Percentiles rank a stretch among this genome's conserved stretches.
These are phyloP conservation scores for Pocillopora verrucosa DNA, from an alignment of 64 coral and sea anemone species.

Conservation along the genomic window DNA sequence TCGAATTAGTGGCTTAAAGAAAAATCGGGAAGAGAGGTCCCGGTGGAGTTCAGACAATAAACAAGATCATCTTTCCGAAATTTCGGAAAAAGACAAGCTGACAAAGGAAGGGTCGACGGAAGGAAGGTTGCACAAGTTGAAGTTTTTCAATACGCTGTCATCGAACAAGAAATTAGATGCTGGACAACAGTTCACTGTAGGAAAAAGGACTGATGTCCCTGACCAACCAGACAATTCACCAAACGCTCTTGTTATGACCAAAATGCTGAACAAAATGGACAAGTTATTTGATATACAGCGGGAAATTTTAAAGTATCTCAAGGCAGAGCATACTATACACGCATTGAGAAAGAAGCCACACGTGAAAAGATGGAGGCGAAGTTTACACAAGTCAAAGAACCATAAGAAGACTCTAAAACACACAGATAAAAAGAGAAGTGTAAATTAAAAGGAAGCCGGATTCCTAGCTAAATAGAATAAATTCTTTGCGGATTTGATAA, in stretches of 20 bases:
- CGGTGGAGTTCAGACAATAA: neutral
- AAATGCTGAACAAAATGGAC: conserved; percentile 40
- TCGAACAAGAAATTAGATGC: conserved; percentile 23
- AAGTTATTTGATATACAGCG: conserved; percentile 30
- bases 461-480: neutral
- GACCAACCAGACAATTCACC: neutral
- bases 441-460: neutral
- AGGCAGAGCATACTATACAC: conserved; percentile 19
- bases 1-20: neutral
- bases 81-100: neutral
- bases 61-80: neutral
- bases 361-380: conserved; percentile 9
- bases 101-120: neutral
- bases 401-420: conserved; percentile 6
- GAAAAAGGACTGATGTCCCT: neutral
- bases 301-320: conserved; percentile 38
- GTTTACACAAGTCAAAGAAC: conserved; percentile 4
- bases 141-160: conserved; percentile 17
- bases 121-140: neutral
- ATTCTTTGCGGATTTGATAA: no score
- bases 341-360: neutral
- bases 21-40: neutral
- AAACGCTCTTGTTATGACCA: conserved; percentile 25
- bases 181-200: neutral
- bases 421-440: neutral